A percentile compares a stretch with the other conserved stretches of the same genome.
phyloP scores from a whole-genome alignment of 2,113 vertebrate species.

The Heterotis niloticus region DNA sequence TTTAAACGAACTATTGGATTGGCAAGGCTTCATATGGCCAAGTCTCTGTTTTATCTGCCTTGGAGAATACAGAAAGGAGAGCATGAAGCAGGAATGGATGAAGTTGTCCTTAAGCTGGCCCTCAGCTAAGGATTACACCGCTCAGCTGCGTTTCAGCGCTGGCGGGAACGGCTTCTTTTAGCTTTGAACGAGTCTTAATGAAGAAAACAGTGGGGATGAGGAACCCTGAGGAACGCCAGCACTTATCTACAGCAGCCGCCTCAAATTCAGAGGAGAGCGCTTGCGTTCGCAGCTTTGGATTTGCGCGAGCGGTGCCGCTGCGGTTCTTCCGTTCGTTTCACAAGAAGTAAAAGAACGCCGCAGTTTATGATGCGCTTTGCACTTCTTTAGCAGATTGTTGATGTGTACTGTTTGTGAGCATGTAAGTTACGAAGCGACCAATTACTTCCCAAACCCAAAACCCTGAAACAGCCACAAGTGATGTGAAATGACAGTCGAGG shows the following conservation, averaged over 20 bases:
- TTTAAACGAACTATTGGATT: background rate
- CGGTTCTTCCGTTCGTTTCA: too few species aligned
- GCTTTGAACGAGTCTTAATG: too few species aligned
- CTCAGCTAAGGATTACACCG: constrained; percentile 6
- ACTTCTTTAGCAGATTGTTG: too few species aligned
- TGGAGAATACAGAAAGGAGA: constrained; percentile 28
- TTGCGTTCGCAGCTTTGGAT: too few species aligned
- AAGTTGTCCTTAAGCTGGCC: constrained; percentile 3
- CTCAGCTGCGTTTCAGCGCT: background rate
- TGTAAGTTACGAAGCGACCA: too few species aligned
- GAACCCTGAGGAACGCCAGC: background rate
- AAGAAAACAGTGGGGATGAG: background rate
- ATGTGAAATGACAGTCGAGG: too few species aligned
- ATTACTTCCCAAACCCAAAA: too few species aligned
- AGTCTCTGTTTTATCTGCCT: constrained; percentile 45
- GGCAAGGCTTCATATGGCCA: background rate
- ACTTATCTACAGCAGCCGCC: background rate
- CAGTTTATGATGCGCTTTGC: too few species aligned
- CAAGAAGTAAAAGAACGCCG: too few species aligned
- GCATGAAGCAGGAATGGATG: constrained; percentile 1
- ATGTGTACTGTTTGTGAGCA: too few species aligned
- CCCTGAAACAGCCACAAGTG: too few species aligned
- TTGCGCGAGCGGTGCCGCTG: too few species aligned
- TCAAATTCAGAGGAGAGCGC: background rate
- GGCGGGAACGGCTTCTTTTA: background rate